These are phyloP conservation scores for Hydrocynus forskahlii DNA, from an alignment of 2,797 vertebrate species.

Conservation along the genomic window DNA sequence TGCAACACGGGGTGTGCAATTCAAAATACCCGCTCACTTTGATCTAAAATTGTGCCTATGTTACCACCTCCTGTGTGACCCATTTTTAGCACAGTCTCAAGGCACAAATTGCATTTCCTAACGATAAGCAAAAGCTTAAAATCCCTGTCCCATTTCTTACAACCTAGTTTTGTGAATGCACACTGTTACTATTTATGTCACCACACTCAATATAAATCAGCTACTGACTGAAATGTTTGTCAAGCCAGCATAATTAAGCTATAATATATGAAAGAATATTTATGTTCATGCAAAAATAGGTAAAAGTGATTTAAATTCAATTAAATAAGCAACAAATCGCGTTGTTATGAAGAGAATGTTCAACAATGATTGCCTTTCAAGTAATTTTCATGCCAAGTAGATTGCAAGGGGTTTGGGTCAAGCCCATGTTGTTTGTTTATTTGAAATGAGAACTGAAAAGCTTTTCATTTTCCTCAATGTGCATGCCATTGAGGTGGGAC, in stretches of 20 bases:
- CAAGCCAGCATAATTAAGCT: conserved; percentile 34
- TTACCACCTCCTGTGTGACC: background rate
- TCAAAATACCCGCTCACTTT: background rate
- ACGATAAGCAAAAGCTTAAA: background rate
- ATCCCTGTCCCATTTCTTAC: background rate
- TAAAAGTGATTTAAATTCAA: background rate
- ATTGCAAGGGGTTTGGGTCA: conserved; percentile 87
- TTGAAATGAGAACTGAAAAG: conserved; percentile 81
- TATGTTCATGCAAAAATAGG: background rate
- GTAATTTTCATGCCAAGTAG: conserved; percentile 98
- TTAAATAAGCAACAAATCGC: conserved; percentile 1
- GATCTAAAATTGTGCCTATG: background rate
- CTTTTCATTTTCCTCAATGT: conserved; percentile 88
- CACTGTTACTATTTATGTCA: background rate
- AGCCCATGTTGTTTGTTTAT: conserved; percentile 83
- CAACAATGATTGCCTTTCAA: conserved; percentile 54
- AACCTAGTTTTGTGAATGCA: background rate
- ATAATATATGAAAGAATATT: background rate
- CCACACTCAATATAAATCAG: background rate
- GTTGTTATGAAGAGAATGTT: background rate
- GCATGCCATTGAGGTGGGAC: conserved; percentile 90
- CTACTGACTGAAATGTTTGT: conserved; percentile 35
- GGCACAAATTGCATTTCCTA: background rate
- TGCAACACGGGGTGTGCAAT: background rate
- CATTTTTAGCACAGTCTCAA: background rate